A percentile compares a stretch with the other conserved stretches of the same genome.
Conservation (phyloP, 2,888 invertebrate genomes). For the Temnothorax ravouxi region DNA sequence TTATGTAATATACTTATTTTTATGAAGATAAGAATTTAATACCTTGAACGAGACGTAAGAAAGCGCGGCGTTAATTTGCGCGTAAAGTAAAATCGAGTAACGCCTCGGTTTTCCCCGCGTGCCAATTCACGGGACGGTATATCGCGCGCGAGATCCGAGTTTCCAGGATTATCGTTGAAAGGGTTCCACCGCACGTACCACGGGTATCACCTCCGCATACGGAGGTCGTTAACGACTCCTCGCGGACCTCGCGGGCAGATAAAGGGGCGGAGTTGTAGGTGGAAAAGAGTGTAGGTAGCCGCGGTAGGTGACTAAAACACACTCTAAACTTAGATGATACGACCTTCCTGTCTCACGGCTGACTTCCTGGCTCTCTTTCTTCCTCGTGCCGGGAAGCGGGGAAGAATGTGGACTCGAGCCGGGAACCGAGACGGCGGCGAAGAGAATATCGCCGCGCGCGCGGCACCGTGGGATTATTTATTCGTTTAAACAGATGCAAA, state of each 20-base stretch:
- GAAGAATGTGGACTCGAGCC: constrained; percentile 10
- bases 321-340: constrained; percentile 70
- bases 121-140: constrained; percentile 11
- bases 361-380: constrained; percentile 57
- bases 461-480: constrained; percentile 48
- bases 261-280: constrained; percentile 67
- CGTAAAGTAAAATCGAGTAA: constrained; percentile 25
- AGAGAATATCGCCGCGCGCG: constrained; percentile 3
- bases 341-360: constrained; percentile 62
- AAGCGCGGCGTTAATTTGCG: neutral
- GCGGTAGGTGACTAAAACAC: constrained; percentile 69
- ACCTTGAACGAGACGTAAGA: neutral
- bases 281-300: constrained; percentile 70
- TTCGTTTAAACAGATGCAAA: constrained; percentile 50
- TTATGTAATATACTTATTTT: neutral
- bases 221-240: constrained; percentile 64
- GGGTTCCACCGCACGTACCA: constrained; percentile 49
- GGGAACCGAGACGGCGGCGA: constrained; percentile 10
- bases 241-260: constrained; percentile 43
- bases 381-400: constrained; percentile 18
- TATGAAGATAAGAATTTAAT: no score
- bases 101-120: constrained; percentile 5
- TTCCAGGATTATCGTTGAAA: constrained; percentile 49
- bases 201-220: constrained; percentile 54
- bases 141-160: constrained; percentile 26